Conservation (phyloP, 2,888 invertebrate species). For the Erynnis tages region DNA sequence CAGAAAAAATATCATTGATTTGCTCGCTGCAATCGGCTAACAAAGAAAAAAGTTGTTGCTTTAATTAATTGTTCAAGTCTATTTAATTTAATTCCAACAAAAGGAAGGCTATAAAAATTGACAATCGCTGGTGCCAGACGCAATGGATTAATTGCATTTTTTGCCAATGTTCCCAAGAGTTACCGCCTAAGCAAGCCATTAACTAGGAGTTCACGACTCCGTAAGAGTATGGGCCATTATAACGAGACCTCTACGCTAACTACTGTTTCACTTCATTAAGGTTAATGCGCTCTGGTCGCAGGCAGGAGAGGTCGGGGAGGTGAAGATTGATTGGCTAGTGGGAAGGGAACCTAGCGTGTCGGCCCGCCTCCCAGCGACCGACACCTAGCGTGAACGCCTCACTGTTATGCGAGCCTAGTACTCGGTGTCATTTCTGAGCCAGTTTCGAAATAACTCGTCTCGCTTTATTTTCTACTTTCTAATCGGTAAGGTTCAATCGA, state of each 20-base stretch:
- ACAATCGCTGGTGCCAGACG: background rate
- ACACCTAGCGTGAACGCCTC: constrained; percentile 71
- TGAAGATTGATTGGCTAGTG: constrained; percentile 67
- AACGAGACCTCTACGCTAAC: constrained; percentile 47
- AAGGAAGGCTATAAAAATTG: background rate
- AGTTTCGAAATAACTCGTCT: constrained; percentile 4
- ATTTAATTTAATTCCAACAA: background rate
- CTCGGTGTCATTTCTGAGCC: constrained; percentile 55
- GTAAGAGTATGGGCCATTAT: constrained; percentile 51
- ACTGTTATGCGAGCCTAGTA: constrained; percentile 73
- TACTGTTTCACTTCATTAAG: constrained; percentile 46
- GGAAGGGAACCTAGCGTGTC: constrained; percentile 69
- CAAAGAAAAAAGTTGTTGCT: background rate
- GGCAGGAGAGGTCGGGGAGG: constrained; percentile 51
- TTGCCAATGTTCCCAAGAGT: constrained; percentile 30
- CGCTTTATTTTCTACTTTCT: background rate
- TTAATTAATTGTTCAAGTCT: background rate
- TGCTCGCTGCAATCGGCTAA: background rate
- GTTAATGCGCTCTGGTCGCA: constrained; percentile 43
- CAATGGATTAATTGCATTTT: background rate
- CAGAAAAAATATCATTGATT: too few relatives aligned
- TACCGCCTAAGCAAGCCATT: constrained; percentile 48
- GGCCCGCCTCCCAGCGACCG: constrained; percentile 69
- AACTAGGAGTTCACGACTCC: constrained; percentile 63
- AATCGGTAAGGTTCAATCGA: background rate